Evolutionary conservation across 2,113 vertebrate species (phyloP), one percentile per base, ranked within the genome.

Genomic region (Trinectes maculatus): DNA sequence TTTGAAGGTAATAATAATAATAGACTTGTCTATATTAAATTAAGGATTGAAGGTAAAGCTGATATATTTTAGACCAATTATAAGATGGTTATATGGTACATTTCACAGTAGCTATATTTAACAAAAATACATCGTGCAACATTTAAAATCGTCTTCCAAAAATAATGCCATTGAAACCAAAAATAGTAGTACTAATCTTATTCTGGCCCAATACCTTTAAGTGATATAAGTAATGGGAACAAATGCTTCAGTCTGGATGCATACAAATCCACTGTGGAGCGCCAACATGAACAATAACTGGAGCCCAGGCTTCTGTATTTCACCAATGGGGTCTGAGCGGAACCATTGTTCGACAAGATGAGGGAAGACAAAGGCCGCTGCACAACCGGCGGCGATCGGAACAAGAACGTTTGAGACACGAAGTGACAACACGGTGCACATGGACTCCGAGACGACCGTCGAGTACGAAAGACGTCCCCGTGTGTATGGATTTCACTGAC

Each of bases 391-490:
- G 58, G 55, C 44, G 16, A 33, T 13, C 71, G 67, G 85, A 91
- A 90, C 13, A 3, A 1, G 26, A 79, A 89, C 91, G 92, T 91
- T 79, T 43, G 2, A 2, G 0, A 19, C 3, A 83, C 92, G 91
- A 84, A 70, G 8, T 11, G 11, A 8, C 4, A 8, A 1, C 53
- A 0, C 10, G 46, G 3, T 63, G 66, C 85, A 88, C 86, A 88
- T 85, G 87, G 69, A 77, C 15, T 4, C 1, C n/a, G n/a, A 10
- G 7, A n/a, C 11, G 0, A 3, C 67, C 9, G 24, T 34, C 6
- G 13, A 4, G 2, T 8, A 1, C 1, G 2, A 29, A 24, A 44
- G 19, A 2, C 16, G 13, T 0, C 7, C 4, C 3, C 24, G 0
- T 3, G 5, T 44, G n/a, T 8, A 65, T 58, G 6, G 15, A 67